Evolutionary conservation across 2,113 vertebrate genomes (phyloP).

Genomic region (Podilymbus podiceps): DNA sequence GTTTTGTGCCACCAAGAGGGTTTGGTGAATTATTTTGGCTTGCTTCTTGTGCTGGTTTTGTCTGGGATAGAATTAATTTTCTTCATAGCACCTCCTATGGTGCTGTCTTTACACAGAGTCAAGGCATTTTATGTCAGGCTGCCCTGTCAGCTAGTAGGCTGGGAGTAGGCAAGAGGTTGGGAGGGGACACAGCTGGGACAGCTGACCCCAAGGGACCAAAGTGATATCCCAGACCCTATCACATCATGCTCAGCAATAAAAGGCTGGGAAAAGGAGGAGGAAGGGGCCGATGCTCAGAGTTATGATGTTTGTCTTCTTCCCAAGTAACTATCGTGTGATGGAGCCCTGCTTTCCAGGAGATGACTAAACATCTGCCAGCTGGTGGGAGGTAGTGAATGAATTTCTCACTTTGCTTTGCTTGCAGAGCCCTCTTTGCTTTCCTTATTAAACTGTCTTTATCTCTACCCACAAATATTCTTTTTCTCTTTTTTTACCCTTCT

Average conservation of each 20-base stretch:
- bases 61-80: background rate
- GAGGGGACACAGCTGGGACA: background rate
- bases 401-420: background rate
- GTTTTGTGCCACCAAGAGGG: background rate
- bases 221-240: background rate
- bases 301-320: fast-evolving
- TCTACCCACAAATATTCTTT: background rate
- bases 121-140: background rate
- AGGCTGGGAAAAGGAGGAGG: background rate
- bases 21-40: background rate
- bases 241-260: background rate
- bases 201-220: background rate
- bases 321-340: fast-evolving
- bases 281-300: fast-evolving
- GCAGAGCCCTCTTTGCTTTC: fast-evolving
- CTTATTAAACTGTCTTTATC: background rate
- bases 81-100: background rate
- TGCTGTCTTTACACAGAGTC: background rate
- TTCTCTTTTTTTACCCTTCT: background rate
- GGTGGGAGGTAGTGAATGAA: background rate
- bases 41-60: background rate
- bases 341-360: background rate
- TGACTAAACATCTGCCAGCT: background rate
- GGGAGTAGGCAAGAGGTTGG: background rate
- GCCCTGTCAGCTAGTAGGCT: too few relatives aligned